Evolutionary conservation across 1,140 invertebrate species (phyloP).

Genomic region (Druon quercuslanigerum): DNA sequence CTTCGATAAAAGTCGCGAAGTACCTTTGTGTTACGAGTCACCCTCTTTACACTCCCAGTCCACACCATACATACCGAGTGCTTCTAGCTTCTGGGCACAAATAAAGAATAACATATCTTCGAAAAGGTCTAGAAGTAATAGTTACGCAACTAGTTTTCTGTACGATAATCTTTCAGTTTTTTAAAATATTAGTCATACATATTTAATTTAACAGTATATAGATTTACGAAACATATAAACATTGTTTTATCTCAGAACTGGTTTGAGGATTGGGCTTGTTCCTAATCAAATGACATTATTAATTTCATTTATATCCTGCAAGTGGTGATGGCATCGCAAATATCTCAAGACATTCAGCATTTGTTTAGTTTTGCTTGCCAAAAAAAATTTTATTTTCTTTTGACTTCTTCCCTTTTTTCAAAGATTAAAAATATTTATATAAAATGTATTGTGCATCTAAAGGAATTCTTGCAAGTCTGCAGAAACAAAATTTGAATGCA

Average conservation of each 20-base stretch:
- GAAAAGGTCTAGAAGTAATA: not conserved
- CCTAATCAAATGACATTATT: conserved; percentile 16
- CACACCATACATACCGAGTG: not conserved
- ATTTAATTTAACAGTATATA: not conserved
- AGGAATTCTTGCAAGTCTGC: not conserved
- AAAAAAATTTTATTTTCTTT: too few relatives aligned
- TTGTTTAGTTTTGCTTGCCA: too few relatives aligned
- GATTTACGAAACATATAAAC: conserved; percentile 15
- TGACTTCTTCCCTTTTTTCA: too few relatives aligned
- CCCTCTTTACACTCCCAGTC: conserved; percentile 41
- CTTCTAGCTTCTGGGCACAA: not conserved
- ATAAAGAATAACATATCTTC: not conserved
- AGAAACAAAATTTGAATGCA: not conserved
- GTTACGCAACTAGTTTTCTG: not conserved
- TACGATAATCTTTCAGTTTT: not conserved
- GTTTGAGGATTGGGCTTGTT: not conserved
- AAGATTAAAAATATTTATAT: too few relatives aligned
- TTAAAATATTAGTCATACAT: not conserved
- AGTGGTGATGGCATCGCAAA: too few relatives aligned
- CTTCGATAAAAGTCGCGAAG: conserved; percentile 61
- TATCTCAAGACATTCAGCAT: too few relatives aligned
- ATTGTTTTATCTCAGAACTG: conserved; percentile 17
- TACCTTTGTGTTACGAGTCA: conserved; percentile 58
- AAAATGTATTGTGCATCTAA: too few relatives aligned
- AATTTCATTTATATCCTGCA: conserved; percentile 2